Evolutionary conservation across 2,797 vertebrate genomes (phyloP).

Genomic region (Prunella strophiata): DNA sequence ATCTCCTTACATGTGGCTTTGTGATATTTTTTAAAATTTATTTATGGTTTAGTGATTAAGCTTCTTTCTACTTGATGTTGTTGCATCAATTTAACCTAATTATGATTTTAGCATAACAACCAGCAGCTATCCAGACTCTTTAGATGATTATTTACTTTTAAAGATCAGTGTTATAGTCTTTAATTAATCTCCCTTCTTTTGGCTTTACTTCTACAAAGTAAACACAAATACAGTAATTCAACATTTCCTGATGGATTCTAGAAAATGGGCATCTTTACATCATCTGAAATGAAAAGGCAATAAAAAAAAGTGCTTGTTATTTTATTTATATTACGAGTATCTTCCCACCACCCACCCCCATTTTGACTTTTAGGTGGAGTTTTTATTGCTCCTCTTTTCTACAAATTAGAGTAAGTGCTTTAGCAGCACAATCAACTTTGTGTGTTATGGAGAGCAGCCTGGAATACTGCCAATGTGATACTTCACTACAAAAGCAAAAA

Average conservation of each 20-base stretch:
- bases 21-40: neutral
- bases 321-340: neutral
- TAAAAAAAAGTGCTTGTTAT: neutral
- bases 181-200: neutral
- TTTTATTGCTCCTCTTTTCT: neutral
- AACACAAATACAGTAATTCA: neutral
- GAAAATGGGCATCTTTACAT: neutral
- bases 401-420: neutral
- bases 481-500: conserved; percentile 22
- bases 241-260: neutral
- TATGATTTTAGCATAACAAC: neutral
- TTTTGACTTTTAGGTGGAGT: neutral
- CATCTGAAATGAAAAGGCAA: neutral
- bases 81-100: neutral
- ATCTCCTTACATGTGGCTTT: neutral
- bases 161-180: neutral
- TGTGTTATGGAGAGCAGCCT: neutral
- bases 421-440: neutral
- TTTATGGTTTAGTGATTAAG: neutral
- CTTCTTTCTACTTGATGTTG: neutral
- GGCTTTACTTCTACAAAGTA: neutral
- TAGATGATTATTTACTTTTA: neutral
- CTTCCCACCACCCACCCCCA: neutral
- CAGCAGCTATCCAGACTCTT: neutral
- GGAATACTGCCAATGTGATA: neutral